Conservation (phyloP, 1,140 invertebrate genomes). For the Dendrolimus punctatus region DNA sequence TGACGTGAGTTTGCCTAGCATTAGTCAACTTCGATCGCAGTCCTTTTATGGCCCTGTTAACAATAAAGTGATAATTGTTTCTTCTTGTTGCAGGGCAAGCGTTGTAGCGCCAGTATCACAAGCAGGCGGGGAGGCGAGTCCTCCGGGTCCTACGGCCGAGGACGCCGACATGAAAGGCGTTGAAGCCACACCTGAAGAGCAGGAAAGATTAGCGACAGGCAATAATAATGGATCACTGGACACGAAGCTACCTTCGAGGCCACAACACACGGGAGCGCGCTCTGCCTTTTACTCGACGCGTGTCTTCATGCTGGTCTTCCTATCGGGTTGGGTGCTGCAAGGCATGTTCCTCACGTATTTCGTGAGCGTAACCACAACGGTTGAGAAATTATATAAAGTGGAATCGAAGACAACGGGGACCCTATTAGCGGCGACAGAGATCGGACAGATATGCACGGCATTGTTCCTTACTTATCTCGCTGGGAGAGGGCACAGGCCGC, state of each 20-base stretch:
- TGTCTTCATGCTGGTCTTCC: constrained; percentile 90
- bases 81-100: constrained; percentile 52
- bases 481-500: constrained; percentile 93
- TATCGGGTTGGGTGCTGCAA: constrained; percentile 90
- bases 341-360: constrained; percentile 97
- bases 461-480: constrained; percentile 94
- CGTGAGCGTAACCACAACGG: constrained; percentile 96
- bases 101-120: constrained; percentile 33
- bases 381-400: constrained; percentile 96
- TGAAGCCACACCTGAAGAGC: constrained; percentile 62
- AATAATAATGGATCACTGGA: constrained; percentile 66
- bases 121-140: constrained; percentile 48
- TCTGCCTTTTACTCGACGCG: constrained; percentile 87
- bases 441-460: constrained; percentile 93
- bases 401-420: constrained; percentile 95
- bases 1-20: constrained; percentile 48
- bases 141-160: constrained; percentile 42
- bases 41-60: too few species aligned
- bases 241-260: constrained; percentile 40
- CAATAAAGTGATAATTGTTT: constrained; percentile 7
- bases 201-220: constrained; percentile 59
- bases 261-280: constrained; percentile 24
- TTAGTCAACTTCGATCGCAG: neutral
- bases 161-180: constrained; percentile 62
- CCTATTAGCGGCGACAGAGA: constrained; percentile 94